phyloP scores from a whole-genome alignment of 1,140 invertebrate species.

The Lethrus apterus region DNA sequence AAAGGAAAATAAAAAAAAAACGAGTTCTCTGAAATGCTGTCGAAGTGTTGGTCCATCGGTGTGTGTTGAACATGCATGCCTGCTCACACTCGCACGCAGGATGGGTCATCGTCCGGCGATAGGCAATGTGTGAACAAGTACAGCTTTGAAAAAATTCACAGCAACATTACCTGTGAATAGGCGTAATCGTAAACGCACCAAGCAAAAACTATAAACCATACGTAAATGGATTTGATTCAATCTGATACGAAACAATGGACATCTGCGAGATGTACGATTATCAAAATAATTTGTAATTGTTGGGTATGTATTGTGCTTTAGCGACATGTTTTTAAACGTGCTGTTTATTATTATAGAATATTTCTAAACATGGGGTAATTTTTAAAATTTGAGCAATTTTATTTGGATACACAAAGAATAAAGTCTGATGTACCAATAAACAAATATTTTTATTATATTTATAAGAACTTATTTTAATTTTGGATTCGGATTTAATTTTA shows the following conservation, averaged over 20 bases:
- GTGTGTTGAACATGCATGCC: conserved; percentile 12
- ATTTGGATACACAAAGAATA: no score
- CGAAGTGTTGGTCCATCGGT: conserved; percentile 9
- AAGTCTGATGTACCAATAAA: neutral
- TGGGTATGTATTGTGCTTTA: neutral
- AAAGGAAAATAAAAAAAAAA: conserved; percentile 2
- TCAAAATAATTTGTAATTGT: neutral
- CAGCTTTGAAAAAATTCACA: conserved; percentile 13
- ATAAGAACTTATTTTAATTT: neutral
- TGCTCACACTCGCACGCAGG: conserved; percentile 8
- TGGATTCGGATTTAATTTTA: neutral
- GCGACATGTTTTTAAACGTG: neutral
- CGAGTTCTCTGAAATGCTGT: conserved; percentile 9
- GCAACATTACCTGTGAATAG: conserved; percentile 10
- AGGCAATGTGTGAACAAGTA: conserved; percentile 17
- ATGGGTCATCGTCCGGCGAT: conserved; percentile 16
- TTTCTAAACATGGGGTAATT: no score
- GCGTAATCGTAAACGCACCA: neutral
- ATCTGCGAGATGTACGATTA: neutral
- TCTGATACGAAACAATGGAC: neutral
- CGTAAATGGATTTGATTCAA: neutral
- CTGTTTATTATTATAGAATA: neutral
- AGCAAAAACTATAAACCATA: neutral
- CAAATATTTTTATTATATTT: neutral
- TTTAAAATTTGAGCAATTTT: no score